Conservation (phyloP, 2,888 invertebrate species). For the Homarus gammarus region DNA sequence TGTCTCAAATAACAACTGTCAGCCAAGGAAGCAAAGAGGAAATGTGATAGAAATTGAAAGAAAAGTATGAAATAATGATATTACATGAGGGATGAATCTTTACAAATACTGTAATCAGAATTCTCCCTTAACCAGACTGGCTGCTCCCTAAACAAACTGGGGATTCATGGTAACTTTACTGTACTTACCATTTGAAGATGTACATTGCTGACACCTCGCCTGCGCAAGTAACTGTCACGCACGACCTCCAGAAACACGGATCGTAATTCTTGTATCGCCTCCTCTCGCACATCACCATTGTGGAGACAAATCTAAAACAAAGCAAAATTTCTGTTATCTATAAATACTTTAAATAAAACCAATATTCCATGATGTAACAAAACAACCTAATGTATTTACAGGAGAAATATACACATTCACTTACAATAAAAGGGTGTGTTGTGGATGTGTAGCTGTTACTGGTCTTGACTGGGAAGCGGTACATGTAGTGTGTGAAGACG, state of each 20-base stretch:
- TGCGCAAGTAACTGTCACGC: slow-evolving; percentile 51
- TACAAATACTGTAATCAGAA: no score
- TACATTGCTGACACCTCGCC: not conserved
- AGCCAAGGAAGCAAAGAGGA: no score
- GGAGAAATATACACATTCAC: not conserved
- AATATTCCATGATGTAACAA: no score
- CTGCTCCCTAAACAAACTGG: no score
- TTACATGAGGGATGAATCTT: no score
- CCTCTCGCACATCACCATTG: slow-evolving; percentile 16
- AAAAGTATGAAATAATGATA: no score
- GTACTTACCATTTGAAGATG: slow-evolving; percentile 52
- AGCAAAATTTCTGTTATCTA: not conserved
- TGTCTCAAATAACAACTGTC: no score
- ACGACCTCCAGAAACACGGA: slow-evolving; percentile 52
- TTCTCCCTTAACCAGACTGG: no score
- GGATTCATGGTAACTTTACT: no score
- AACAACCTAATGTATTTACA: not conserved
- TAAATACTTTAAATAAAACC: not conserved
- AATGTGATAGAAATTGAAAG: no score
- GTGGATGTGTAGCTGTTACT: slow-evolving; percentile 32
- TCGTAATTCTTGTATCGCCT: slow-evolving; percentile 39
- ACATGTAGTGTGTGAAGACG: slow-evolving; percentile 61
- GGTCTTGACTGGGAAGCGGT: slow-evolving; percentile 60
- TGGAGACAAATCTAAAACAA: slow-evolving; percentile 36
- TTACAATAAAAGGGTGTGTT: slow-evolving; percentile 56